These are phyloP conservation scores for Aphodius granarius DNA, from an alignment of 2,888 invertebrate species.

Conservation along the genomic window DNA sequence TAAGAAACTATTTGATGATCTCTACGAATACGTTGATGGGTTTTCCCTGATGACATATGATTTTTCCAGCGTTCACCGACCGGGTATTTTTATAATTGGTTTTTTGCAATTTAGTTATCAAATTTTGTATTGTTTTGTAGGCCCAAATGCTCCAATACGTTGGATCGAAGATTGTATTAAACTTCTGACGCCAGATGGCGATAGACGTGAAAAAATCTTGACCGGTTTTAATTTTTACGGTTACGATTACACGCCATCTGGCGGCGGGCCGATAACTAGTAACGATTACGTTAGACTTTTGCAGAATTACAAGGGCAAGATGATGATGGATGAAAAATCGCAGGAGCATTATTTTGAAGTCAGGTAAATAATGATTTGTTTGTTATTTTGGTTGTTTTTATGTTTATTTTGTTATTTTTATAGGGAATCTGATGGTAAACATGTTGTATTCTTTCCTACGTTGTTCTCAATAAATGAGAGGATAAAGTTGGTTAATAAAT, in stretches of 20 bases:
- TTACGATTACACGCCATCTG: conserved; percentile 79
- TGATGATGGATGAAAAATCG: conserved; percentile 75
- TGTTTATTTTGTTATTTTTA: conserved; percentile 40
- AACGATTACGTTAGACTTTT: conserved; percentile 77
- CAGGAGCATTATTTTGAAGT: conserved; percentile 86
- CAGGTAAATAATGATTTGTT: conserved; percentile 65
- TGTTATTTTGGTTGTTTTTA: not conserved
- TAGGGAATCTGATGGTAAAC: conserved; percentile 69
- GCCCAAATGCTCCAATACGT: conserved; percentile 85
- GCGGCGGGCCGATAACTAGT: conserved; percentile 82
- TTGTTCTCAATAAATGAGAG: conserved; percentile 81
- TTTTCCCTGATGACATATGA: conserved; percentile 98
- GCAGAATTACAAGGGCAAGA: conserved; percentile 72
- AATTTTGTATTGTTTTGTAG: conserved; percentile 50
- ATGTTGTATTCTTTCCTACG: conserved; percentile 87
- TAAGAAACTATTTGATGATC: conserved; percentile 70
- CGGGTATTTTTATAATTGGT: conserved; percentile 57
- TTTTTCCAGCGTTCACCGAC: conserved; percentile 79
- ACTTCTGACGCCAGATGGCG: conserved; percentile 65
- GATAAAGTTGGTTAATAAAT: conserved; percentile 74
- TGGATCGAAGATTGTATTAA: conserved; percentile 83
- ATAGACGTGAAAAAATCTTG: conserved; percentile 75
- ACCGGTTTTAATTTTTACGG: conserved; percentile 94
- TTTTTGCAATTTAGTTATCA: not conserved
- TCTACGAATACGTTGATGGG: conserved; percentile 76